Evolutionary conservation across 2,113 vertebrate genomes (phyloP), one percentile per base, ranked within the genome.

Genomic region (Spilogale gracilis): DNA sequence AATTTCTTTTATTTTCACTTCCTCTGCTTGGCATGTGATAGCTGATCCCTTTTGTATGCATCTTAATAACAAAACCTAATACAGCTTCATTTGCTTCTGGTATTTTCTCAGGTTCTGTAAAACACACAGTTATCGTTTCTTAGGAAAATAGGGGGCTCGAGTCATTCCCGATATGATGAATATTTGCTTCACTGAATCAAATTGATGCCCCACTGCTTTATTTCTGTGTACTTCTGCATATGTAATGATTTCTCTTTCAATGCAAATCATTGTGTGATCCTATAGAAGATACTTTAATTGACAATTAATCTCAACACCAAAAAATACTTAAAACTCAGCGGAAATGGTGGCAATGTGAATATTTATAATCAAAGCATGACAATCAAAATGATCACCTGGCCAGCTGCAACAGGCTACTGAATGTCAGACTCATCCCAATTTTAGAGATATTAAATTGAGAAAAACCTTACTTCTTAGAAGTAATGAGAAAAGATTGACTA

Each of bases 241-340:
- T 74, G 12, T 84, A 94, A 60, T 83, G 45, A 95, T n/a, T 96
- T 96, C 63, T 85, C 48, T 16, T 73, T 96, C 3, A 89, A 74
- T 88, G 90, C 20, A 11, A 92, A 76, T 92, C 56, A 84, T 21
- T 60, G 13, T 83, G 61, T 79, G 92, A 71, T 93, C 65, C 81
- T 93, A 58, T 71, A 81, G 88, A 96, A 89, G n/a, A 67, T n/a
- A 63, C 82, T 86, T 97, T 83, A 97, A 92, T 84, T 74, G 65
- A 18, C 43, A 94, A 79, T 96, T 92, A 96, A 98, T 80, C 11
- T 78, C 25, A 94, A 87, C 48, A 87, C 13, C 58, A 12, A 91
- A 91, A 89, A 96, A 56, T 94, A 74, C 63, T 87, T 58, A 61
- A 89, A 94, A 76, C 38, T 92, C 87, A 63, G 3, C 17, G 56